Evolutionary conservation across 2,797 vertebrate species (phyloP), one percentile per base, ranked within the genome.

Genomic region (Epinephelus malabaricus): DNA sequence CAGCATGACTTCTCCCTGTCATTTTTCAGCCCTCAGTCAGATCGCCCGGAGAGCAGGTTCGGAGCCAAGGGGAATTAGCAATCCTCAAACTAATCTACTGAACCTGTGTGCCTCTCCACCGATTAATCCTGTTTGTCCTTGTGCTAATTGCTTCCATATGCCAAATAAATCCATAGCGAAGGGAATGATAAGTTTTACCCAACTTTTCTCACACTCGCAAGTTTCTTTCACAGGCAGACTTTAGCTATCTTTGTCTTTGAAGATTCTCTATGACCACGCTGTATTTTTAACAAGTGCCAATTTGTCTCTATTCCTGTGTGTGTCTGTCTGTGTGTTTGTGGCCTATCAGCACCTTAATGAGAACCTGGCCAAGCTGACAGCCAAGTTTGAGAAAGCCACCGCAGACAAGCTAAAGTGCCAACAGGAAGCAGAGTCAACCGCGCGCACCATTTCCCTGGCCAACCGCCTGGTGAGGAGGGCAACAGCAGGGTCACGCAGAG

Each of bases 341-440:
- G 68, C 54, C 74, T 45, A 12, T 61, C 92, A 99, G 98, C 94
- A 91, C 69, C 97, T 99, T 82, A 96, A 99, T 56, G 97, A 97
- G 92, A 99, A 99, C 94, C 94, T 99, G 92, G 93, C 92, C 38
- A 98, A 95, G 89, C 96, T 99, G 60, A 99, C 97, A 0, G 95
- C 96, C 70, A 96, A 95, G 90, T 99, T 98, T 95, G 97, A 99
- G 94, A 97, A 95, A 92, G 98, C 98, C 66, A 99, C 97, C 0
- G 89, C 96, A 40, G 98, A 98, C 80, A 99, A 99, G 82, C 94
- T 99, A 74, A 96, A 94, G 90, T 98, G 98, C 90, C 97, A 97
- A 91, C 96, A 97, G 92, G 96, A 99, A 86, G 97, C 98, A 0
- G 97, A 97, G 66, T 92, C 93, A 14, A 99, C 98, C 0, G 95